Conservation (phyloP, 2,888 invertebrate species). For the Imbricaverruca yamaguchii region DNA sequence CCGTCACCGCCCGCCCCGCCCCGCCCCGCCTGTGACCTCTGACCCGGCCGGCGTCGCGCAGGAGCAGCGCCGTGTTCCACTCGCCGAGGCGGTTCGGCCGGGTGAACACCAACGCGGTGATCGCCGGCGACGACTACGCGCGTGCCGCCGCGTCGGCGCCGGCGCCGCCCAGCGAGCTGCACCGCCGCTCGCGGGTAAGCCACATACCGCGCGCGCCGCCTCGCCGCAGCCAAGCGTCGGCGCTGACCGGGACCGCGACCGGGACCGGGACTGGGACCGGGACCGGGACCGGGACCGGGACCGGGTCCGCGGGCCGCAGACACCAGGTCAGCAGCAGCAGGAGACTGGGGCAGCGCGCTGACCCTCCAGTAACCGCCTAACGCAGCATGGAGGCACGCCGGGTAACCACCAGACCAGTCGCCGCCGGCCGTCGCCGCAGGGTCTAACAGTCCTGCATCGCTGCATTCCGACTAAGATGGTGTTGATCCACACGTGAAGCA, state of each 20-base stretch:
- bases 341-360: too few relatives aligned
- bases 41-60: not conserved
- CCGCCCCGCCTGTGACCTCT: not conserved
- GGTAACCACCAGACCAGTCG: too few relatives aligned
- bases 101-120: slow-evolving; percentile 4
- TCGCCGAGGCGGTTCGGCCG: not conserved
- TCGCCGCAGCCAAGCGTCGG: not conserved
- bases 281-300: not conserved
- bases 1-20: too few relatives aligned
- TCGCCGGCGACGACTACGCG: not conserved
- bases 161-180: slow-evolving; percentile 2
- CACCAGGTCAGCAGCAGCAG: too few relatives aligned
- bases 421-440: too few relatives aligned
- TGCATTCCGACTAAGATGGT: too few relatives aligned
- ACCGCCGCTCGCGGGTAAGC: slow-evolving; percentile 6
- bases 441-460: too few relatives aligned
- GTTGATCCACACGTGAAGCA: too few relatives aligned
- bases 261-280: too few relatives aligned
- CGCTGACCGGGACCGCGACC: not conserved
- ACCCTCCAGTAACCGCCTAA: too few relatives aligned
- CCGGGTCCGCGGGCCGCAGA: not conserved
- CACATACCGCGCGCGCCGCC: not conserved
- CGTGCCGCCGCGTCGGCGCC: not conserved
- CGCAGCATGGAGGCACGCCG: too few relatives aligned
- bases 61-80: not conserved